These are phyloP conservation scores for Spizella passerina DNA, from an alignment of 2,797 vertebrate genomes.

Conservation along the genomic window DNA sequence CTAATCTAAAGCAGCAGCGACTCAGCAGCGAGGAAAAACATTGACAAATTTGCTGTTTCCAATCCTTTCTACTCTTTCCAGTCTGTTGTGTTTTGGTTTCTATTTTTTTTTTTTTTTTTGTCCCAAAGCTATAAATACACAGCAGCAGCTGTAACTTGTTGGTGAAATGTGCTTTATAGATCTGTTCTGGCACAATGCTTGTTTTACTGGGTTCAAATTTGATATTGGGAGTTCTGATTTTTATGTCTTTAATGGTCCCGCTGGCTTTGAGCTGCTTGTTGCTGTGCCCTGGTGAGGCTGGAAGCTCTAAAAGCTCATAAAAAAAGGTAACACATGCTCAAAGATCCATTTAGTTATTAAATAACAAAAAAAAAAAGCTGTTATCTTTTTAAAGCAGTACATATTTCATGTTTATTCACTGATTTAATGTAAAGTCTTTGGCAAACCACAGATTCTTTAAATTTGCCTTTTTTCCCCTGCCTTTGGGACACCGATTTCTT, in stretches of 20 bases:
- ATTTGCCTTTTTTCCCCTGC: background rate
- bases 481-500: background rate
- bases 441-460: background rate
- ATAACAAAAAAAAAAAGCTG: background rate
- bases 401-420: background rate
- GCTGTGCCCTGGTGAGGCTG: background rate
- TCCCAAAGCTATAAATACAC: conserved; percentile 25
- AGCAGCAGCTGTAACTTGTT: conserved; percentile 85
- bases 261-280: background rate
- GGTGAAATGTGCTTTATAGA: conserved; percentile 75
- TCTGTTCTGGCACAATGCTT: conserved; percentile 83
- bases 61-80: conserved; percentile 46
- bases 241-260: background rate
- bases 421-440: background rate
- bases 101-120: background rate
- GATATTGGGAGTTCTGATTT: conserved; percentile 44
- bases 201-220: conserved; percentile 84
- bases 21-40: background rate
- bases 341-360: conserved; percentile 22
- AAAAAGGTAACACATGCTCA: conserved; percentile 46
- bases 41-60: conserved; percentile 42
- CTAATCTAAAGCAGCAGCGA: conserved; percentile 74
- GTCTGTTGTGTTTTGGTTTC: background rate
- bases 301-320: conserved; percentile 38
- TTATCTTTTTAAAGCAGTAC: background rate